phyloP scores from a whole-genome alignment of 2,797 vertebrate species.

The Euthynnus affinis region DNA sequence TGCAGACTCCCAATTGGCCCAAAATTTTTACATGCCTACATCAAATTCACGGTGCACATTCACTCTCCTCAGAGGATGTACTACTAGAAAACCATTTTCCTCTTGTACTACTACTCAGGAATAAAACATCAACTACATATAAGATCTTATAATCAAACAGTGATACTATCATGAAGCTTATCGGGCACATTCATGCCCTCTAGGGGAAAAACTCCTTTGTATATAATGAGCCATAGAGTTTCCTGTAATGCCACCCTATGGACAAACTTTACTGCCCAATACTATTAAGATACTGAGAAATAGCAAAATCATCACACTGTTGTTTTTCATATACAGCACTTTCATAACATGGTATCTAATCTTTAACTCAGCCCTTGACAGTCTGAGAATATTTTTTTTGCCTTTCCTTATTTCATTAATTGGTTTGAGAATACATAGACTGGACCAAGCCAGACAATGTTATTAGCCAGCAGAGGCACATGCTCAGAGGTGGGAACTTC shows the following conservation, averaged over 20 bases:
- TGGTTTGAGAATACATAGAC: background rate
- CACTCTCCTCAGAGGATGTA: constrained; percentile 2
- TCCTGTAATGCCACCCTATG: background rate
- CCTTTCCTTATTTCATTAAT: background rate
- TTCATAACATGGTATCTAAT: background rate
- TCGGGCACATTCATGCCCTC: background rate
- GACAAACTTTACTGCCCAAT: too few relatives aligned
- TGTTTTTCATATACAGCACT: background rate
- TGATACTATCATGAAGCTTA: background rate
- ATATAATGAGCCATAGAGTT: background rate
- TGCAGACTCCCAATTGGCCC: background rate
- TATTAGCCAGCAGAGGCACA: background rate
- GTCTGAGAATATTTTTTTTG: background rate
- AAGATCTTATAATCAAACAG: background rate
- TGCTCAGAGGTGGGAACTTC: constrained; percentile 3
- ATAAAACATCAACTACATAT: background rate
- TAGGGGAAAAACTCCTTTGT: too few relatives aligned
- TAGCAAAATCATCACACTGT: background rate
- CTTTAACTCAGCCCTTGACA: background rate
- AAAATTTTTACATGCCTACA: background rate
- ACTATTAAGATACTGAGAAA: background rate
- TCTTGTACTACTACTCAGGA: background rate
- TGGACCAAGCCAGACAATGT: background rate
- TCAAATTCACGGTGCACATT: background rate
- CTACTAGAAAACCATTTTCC: background rate